Percentiles rank a stretch among this genome's conserved stretches.
phyloP scores from a whole-genome alignment of 2,113 vertebrate species.

The Strigops habroptila region DNA sequence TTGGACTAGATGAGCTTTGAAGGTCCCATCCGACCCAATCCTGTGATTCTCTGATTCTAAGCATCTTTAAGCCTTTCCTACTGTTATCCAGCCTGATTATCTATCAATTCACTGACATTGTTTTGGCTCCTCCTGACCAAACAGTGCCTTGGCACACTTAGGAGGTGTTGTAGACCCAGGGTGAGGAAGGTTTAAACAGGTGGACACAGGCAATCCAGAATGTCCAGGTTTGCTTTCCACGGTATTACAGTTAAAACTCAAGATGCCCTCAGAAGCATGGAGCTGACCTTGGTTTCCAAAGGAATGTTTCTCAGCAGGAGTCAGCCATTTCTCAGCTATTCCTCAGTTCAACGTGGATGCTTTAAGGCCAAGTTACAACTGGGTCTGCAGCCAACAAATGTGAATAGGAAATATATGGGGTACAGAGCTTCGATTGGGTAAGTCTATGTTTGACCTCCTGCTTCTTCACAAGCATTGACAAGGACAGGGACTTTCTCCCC shows the following conservation, averaged over 20 bases:
- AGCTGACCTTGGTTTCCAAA: neutral
- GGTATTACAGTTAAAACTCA: neutral
- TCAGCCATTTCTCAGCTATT: neutral
- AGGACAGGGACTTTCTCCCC: neutral
- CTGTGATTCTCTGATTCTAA: neutral
- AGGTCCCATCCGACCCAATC: neutral
- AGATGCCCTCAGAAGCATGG: neutral
- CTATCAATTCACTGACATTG: no score
- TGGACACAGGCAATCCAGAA: neutral
- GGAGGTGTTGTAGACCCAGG: neutral
- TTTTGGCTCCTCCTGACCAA: neutral
- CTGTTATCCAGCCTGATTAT: neutral
- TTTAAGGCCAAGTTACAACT: no score
- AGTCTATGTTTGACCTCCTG: neutral
- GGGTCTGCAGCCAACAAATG: neutral
- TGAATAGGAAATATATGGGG: neutral
- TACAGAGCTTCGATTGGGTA: neutral
- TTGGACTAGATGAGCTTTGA: accelerated
- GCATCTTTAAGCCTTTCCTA: neutral
- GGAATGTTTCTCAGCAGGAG: accelerated
- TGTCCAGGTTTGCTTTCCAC: neutral
- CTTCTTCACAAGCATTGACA: neutral
- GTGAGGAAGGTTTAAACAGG: neutral
- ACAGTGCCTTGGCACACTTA: neutral
- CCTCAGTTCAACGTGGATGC: accelerated